A percentile compares a stretch with the other conserved stretches of the same genome.
These are phyloP conservation scores for Pogoniulus pusillus DNA, from an alignment of 2,797 vertebrate species.

Conservation along the genomic window DNA sequence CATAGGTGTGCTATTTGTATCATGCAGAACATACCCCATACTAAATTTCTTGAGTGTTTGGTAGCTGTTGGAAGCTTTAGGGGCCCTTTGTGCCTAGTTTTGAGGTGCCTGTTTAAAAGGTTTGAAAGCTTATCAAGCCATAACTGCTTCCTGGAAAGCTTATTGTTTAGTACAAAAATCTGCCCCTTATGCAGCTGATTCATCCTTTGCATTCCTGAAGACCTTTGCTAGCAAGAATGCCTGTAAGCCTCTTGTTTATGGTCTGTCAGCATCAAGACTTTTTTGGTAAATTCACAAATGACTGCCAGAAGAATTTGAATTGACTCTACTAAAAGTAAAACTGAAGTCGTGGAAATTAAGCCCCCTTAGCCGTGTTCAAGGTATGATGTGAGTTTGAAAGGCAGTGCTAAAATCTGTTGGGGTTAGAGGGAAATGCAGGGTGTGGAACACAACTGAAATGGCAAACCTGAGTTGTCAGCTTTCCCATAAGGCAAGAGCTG, in stretches of 20 bases:
- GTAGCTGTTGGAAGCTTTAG: conserved; percentile 46
- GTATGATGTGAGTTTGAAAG: background rate
- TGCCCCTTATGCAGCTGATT: background rate
- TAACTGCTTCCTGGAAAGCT: conserved; percentile 36
- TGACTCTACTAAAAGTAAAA: background rate
- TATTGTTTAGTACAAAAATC: background rate
- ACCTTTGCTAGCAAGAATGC: background rate
- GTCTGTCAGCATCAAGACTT: background rate
- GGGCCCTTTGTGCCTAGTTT: conserved; percentile 54
- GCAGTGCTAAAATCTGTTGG: background rate
- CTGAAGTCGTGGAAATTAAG: background rate
- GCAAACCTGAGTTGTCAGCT: conserved; percentile 18
- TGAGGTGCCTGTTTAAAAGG: conserved; percentile 68
- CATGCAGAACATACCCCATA: conserved; percentile 31
- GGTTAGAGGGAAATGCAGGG: background rate
- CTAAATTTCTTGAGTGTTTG: conserved; percentile 33
- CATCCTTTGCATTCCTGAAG: conserved; percentile 10
- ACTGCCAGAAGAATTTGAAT: conserved; percentile 19
- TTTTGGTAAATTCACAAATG: background rate
- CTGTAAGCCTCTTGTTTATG: conserved; percentile 10
- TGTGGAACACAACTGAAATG: background rate
- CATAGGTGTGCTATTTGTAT: conserved; percentile 45
- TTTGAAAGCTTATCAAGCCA: conserved; percentile 53
- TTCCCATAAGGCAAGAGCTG: conserved; percentile 24
- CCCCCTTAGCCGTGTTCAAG: background rate